Evolutionary conservation across 2,797 vertebrate genomes (phyloP).

Genomic region (Macropus fuliginosus): DNA sequence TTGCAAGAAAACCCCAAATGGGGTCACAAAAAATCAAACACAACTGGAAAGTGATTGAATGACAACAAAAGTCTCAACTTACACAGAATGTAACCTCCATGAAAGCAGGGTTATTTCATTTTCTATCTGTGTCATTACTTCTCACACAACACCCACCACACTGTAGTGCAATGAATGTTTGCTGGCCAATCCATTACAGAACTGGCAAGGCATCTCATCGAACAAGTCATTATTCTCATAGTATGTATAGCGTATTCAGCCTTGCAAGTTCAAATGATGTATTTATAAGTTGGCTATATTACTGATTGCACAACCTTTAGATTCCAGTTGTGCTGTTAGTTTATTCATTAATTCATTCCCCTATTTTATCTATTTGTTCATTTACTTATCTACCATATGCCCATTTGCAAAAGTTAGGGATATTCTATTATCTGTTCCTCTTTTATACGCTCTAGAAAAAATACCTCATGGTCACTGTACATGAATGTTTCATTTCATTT

Average conservation of each 20-base stretch:
- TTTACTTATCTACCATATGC: neutral
- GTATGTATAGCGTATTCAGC: neutral
- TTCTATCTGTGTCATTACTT: neutral
- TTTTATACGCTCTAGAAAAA: neutral
- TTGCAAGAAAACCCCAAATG: neutral
- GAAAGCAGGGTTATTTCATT: neutral
- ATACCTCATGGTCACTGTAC: neutral
- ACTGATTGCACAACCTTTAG: conserved; percentile 2
- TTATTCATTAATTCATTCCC: neutral
- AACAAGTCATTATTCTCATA: neutral
- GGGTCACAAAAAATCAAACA: neutral
- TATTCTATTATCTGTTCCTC: neutral
- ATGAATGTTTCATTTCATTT: conserved; percentile 50
- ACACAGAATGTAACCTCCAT: neutral
- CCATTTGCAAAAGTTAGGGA: neutral
- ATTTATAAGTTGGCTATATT: conserved; percentile 12
- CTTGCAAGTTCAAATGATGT: conserved; percentile 39
- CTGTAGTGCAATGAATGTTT: neutral
- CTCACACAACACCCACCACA: neutral
- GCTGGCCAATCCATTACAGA: neutral
- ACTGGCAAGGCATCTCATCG: neutral
- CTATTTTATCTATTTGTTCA: neutral
- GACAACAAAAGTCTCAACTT: neutral
- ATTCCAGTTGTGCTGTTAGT: neutral
- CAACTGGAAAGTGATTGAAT: neutral